Evolutionary conservation across 92 coral and sea anemone genomes (phyloP).

Genomic region (Phymanthus crucifer): DNA sequence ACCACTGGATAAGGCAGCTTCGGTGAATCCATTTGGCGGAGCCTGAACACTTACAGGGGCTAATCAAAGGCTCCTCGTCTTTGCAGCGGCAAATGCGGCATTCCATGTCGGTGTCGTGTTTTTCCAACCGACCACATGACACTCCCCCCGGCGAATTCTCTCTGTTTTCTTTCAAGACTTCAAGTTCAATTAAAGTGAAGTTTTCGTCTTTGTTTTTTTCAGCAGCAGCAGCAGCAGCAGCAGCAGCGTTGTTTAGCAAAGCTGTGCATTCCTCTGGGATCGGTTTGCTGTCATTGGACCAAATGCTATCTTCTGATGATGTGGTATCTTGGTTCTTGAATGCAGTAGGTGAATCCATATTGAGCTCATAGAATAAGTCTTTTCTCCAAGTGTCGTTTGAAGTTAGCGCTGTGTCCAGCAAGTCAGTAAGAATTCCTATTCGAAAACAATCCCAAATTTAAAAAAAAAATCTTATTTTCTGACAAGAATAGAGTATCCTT

Average conservation of each 20-base stretch:
- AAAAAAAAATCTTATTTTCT: neutral
- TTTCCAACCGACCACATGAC: neutral
- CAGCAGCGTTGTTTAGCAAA: constrained; percentile 3
- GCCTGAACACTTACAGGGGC: constrained; percentile 92
- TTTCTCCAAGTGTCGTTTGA: neutral
- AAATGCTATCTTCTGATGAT: neutral
- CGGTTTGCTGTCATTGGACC: neutral
- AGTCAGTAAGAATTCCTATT: neutral
- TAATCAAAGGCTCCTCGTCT: constrained; percentile 76
- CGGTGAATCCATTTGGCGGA: constrained; percentile 95
- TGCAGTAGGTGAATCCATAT: neutral
- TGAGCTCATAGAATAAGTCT: no score
- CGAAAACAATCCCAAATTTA: neutral
- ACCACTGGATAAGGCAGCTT: constrained; percentile 89
- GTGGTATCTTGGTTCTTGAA: neutral
- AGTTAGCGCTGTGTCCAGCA: neutral
- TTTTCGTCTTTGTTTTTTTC: neutral
- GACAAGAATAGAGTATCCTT: neutral
- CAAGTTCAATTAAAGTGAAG: neutral
- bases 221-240: no score
- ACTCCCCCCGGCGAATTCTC: constrained; percentile 9
- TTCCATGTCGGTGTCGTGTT: constrained; percentile 45
- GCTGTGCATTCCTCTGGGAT: neutral
- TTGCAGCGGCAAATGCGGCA: constrained; percentile 84
- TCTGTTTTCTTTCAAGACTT: neutral